Percentiles rank a stretch among this genome's conserved stretches.
Evolutionary conservation across 2,888 invertebrate species (phyloP).

Genomic region (Cheilosia scutellata): DNA sequence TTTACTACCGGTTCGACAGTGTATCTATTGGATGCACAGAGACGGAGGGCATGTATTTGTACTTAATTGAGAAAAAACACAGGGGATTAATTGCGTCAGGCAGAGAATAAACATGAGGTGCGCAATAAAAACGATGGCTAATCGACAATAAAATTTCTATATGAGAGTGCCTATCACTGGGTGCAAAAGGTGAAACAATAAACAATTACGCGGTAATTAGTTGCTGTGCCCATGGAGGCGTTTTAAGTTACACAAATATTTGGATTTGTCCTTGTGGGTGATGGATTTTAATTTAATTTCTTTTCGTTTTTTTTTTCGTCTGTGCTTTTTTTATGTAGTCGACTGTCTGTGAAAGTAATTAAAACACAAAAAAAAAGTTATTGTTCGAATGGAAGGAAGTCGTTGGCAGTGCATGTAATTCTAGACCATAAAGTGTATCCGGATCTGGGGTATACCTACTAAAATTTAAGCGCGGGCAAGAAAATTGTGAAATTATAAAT

Average conservation of each 20-base stretch:
- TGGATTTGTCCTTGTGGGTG: slow-evolving; percentile 68
- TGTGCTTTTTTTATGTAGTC: neutral
- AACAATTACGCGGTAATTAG: slow-evolving; percentile 60
- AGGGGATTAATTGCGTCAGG: slow-evolving; percentile 73
- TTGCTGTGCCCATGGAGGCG: slow-evolving; percentile 26
- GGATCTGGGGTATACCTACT: neutral
- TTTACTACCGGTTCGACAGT: slow-evolving; percentile 62
- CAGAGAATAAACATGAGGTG: slow-evolving; percentile 69
- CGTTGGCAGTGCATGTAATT: neutral
- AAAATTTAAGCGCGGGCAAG: neutral
- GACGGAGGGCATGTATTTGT: slow-evolving; percentile 50
- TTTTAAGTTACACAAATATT: slow-evolving; percentile 71
- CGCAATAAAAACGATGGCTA: slow-evolving; percentile 72
- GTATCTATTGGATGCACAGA: slow-evolving; percentile 34
- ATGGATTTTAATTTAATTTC: slow-evolving; percentile 21
- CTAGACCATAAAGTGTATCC: neutral
- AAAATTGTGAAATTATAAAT: neutral
- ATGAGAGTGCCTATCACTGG: slow-evolving; percentile 56
- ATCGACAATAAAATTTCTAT: slow-evolving; percentile 67
- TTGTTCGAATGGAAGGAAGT: slow-evolving; percentile 11
- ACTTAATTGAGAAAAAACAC: slow-evolving; percentile 71
- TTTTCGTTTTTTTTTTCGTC: slow-evolving; percentile 7
- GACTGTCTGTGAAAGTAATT: slow-evolving; percentile 58
- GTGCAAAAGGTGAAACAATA: slow-evolving; percentile 70
- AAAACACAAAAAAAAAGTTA: slow-evolving; percentile 22